Base-by-base conservation (phyloP, 2,888 invertebrate genomes). In the Drosophila meridionalis region DNA sequence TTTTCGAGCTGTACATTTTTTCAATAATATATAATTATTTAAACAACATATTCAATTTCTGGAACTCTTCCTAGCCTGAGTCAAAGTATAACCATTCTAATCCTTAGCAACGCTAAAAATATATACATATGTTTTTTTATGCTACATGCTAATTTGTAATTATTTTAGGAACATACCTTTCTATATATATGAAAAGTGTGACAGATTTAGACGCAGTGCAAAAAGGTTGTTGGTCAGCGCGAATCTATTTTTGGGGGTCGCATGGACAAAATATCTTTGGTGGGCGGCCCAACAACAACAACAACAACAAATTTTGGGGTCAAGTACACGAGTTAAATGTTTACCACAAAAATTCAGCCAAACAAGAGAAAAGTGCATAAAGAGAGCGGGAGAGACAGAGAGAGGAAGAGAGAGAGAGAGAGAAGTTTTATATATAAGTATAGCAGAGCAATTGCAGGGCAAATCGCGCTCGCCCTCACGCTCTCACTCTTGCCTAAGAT, bases 181-280 rank as follows among this genome's bases (percentile, higher is more conserved):
- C 28, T 55, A 36, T 36, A 34, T 34, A 3, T 9, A 52, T 34
- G 3, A 3, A 6, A 3, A 12, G 7, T 61, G 62, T 26, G 64
- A 47, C 69, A 73, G 73, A 66, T 73, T 78, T 69, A 76, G 60
- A 65, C 64, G 43, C 59, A 32, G 30, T 52, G 57, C 63, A 53
- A 55, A 71, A 71, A 69, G 72, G 72, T 59, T 68, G 48, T 36
- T 59, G 65, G 50, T 65, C 66, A 63, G 45, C 62, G 50, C 38
- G 8, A 12, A 36, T 69, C 55, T 78, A 65, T 82, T 80, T 80
- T 69, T 55, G 64, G 68, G 69, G 71, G 69, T 78, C 82, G 73
- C 69, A 48, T 20, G 53, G 30, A 28, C 14, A 50, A 40, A 1
- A 52, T 36, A 1, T 20, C 1, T 45, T 45, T 47, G 42, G 42